phyloP scores from a whole-genome alignment of 2,113 vertebrate species.

The Bujurquina vittata region DNA sequence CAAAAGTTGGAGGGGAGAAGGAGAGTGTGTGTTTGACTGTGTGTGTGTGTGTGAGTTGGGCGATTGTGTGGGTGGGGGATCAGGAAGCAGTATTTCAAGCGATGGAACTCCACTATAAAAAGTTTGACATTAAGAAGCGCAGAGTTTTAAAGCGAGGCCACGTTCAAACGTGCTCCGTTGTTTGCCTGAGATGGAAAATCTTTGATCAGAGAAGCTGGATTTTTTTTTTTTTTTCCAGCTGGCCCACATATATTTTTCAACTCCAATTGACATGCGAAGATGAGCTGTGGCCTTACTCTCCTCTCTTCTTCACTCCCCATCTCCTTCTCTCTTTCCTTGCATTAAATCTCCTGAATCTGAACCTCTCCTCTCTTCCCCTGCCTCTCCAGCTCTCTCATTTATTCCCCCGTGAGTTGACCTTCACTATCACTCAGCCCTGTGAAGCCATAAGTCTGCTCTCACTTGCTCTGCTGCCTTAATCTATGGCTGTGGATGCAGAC shows the following conservation, averaged over 20 bases:
- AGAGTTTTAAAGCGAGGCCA: constrained; percentile 24
- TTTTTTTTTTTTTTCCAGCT: constrained; percentile 68
- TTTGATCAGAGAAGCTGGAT: constrained; percentile 64
- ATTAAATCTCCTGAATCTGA: constrained; percentile 65
- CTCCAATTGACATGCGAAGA: constrained; percentile 67
- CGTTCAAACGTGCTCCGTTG: constrained; percentile 45
- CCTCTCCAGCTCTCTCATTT: constrained; percentile 25
- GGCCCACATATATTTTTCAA: constrained; percentile 60
- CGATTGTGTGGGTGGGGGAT: constrained; percentile 18
- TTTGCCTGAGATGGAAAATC: constrained; percentile 40
- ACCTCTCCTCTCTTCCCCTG: constrained; percentile 30
- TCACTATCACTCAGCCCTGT: constrained; percentile 48
- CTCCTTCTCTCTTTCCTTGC: constrained; percentile 34
- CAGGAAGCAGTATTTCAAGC: constrained; percentile 74
- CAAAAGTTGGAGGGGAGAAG: constrained; percentile 35
- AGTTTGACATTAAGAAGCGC: constrained; percentile 59
- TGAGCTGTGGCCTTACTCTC: constrained; percentile 66
- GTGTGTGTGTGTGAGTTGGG: constrained; percentile 5
- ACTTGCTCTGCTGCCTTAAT: constrained; percentile 53
- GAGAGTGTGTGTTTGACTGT: constrained; percentile 16
- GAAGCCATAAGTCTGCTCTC: constrained; percentile 61
- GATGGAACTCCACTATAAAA: constrained; percentile 66
- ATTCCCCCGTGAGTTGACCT: constrained; percentile 72
- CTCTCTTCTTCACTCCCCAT: constrained; percentile 31
- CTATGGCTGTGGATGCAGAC: constrained; percentile 60